A percentile compares a stretch with the other conserved stretches of the same genome.
These are phyloP conservation scores for Maconellicoccus hirsutus DNA, from an alignment of 1,140 invertebrate species.

Conservation along the genomic window DNA sequence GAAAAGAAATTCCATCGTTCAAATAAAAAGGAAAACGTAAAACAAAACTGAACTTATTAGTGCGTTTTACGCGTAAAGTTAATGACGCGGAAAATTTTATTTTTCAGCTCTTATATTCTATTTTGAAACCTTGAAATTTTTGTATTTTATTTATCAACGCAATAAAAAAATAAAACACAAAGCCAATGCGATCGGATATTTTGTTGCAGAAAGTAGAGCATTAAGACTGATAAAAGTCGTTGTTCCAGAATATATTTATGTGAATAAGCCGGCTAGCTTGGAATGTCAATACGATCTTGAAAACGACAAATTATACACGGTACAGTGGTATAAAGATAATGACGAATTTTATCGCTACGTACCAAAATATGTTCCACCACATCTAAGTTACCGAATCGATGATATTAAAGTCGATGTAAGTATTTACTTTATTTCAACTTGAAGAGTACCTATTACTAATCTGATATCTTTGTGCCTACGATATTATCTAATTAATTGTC, in stretches of 20 bases:
- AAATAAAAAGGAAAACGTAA: neutral
- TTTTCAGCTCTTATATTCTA: neutral
- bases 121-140: neutral
- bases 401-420: constrained; percentile 73
- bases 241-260: constrained; percentile 53
- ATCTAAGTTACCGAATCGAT: constrained; percentile 54
- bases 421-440: constrained; percentile 30
- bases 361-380: constrained; percentile 58
- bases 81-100: constrained; percentile 9
- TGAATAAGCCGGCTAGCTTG: constrained; percentile 53
- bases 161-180: neutral
- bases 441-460: neutral
- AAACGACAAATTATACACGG: constrained; percentile 63
- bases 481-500: neutral
- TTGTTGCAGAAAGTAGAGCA: constrained; percentile 26
- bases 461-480: neutral
- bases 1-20: neutral
- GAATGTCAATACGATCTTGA: constrained; percentile 69
- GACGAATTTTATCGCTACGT: constrained; percentile 76
- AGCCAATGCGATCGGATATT: neutral
- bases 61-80: neutral
- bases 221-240: constrained; percentile 49
- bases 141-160: neutral
- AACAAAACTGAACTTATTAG: neutral
- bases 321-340: constrained; percentile 80